These are phyloP conservation scores for Orcinus orca DNA, from an alignment of 2,113 vertebrate genomes.

Conservation along the genomic window DNA sequence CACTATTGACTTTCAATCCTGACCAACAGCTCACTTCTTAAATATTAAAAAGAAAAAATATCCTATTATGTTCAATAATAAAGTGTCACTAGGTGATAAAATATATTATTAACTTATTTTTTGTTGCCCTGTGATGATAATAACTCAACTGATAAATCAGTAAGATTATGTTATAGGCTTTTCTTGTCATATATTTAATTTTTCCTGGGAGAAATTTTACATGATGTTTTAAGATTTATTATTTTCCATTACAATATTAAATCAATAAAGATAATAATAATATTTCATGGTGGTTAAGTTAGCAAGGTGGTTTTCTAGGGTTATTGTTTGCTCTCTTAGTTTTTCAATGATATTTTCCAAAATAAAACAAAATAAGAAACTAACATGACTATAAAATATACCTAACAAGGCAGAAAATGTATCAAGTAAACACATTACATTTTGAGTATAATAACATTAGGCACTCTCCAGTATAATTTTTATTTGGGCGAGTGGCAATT, in stretches of 20 bases:
- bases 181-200: not conserved
- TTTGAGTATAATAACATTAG: not conserved
- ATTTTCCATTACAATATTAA: slow-evolving; percentile 28
- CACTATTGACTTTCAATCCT: not conserved
- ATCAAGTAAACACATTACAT: not conserved
- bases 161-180: not conserved
- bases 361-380: slow-evolving; percentile 27
- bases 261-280: slow-evolving; percentile 7
- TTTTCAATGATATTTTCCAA: slow-evolving; percentile 32
- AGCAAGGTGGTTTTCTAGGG: not conserved
- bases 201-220: not conserved
- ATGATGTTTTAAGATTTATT: not conserved
- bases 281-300: not conserved
- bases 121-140: not conserved
- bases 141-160: not conserved
- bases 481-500: not conserved
- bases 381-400: not conserved
- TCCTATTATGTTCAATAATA: not conserved
- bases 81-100: not conserved
- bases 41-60: not conserved
- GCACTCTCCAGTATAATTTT: not conserved
- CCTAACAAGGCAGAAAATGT: not conserved
- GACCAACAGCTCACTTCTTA: not conserved
- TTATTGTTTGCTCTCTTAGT: not conserved
- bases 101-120: not conserved